Evolutionary conservation across 2,113 vertebrate genomes (phyloP).

Genomic region (Tichodroma muraria): DNA sequence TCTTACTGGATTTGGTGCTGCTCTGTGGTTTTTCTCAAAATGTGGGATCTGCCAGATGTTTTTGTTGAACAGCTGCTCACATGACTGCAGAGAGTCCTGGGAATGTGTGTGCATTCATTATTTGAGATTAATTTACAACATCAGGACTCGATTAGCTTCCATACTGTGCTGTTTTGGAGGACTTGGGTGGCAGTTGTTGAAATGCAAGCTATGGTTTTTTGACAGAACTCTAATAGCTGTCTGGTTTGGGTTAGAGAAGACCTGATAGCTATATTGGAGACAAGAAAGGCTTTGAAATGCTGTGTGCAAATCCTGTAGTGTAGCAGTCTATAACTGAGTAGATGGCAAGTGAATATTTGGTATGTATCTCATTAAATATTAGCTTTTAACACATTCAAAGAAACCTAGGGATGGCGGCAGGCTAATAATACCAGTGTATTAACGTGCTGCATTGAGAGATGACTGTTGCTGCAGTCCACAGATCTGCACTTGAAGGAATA

Average conservation of each 20-base stretch:
- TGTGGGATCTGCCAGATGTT: not conserved
- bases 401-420: not conserved
- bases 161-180: not conserved
- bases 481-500: not conserved
- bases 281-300: not conserved
- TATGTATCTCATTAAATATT: not conserved
- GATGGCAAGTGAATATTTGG: not conserved
- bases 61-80: not conserved
- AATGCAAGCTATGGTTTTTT: not conserved
- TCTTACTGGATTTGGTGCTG: not conserved
- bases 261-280: not conserved
- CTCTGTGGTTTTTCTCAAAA: not conserved
- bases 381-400: not conserved
- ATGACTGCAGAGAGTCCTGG: not conserved
- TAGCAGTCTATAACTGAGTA: not conserved
- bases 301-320: not conserved
- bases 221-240: rapidly evolving
- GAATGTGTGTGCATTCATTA: not conserved
- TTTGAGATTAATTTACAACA: not conserved
- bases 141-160: not conserved
- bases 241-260: not conserved
- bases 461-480: not conserved
- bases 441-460: not conserved
- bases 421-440: not conserved
- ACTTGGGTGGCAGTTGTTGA: not conserved